These are phyloP conservation scores for Pedetes capensis DNA, from an alignment of 2,113 vertebrate genomes.

Conservation along the genomic window DNA sequence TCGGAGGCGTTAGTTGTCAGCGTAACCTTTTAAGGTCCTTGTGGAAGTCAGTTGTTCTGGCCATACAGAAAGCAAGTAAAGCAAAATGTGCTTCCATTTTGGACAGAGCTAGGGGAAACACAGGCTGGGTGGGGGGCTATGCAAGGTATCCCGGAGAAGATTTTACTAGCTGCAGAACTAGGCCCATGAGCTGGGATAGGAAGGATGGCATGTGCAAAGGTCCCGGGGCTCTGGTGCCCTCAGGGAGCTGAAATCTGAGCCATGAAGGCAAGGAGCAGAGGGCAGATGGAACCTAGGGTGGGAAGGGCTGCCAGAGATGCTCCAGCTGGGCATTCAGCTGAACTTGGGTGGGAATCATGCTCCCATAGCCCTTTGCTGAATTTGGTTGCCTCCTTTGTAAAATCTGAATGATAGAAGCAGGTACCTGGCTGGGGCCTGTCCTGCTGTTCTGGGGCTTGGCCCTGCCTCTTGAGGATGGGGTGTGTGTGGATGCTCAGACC, in stretches of 20 bases:
- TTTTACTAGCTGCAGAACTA: background rate
- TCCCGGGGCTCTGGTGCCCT: background rate
- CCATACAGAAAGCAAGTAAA: background rate
- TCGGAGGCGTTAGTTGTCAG: no score
- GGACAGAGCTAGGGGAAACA: background rate
- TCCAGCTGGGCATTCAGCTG: background rate
- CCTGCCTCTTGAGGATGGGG: background rate
- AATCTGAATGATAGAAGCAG: background rate
- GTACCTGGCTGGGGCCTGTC: background rate
- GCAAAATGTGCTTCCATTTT: background rate
- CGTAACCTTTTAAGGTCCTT: background rate
- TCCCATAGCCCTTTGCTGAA: background rate
- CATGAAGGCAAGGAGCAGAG: background rate
- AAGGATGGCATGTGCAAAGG: background rate
- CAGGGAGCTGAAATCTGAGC: background rate
- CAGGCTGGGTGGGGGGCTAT: background rate
- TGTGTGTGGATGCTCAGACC: background rate
- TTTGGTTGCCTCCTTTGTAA: background rate
- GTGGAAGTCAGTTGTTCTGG: background rate
- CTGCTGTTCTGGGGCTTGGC: background rate
- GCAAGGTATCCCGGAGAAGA: background rate
- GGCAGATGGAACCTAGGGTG: background rate
- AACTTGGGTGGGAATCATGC: background rate
- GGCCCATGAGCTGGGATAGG: background rate
- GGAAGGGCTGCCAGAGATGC: background rate